Evolutionary conservation across 2,888 invertebrate genomes (phyloP).

Genomic region (Encarsia formosa): DNA sequence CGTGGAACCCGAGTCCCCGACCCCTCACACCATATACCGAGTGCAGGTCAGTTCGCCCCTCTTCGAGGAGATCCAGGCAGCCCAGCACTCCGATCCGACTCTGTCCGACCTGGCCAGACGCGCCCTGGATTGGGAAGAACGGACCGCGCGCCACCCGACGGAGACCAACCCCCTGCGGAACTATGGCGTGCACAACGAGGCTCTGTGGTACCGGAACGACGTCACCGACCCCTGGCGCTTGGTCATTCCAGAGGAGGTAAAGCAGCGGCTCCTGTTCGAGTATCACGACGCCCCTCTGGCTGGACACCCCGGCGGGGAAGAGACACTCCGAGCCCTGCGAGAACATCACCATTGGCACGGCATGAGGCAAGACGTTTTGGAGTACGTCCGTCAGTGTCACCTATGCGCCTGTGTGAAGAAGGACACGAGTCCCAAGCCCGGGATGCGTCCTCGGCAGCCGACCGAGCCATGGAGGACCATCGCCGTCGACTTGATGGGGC

Average conservation of each 20-base stretch:
- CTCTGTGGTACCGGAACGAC: too few relatives aligned
- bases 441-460: slow-evolving; percentile 6
- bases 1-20: neutral
- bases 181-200: too few relatives aligned
- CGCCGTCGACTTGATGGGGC: slow-evolving; percentile 28
- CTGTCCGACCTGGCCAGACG: too few relatives aligned
- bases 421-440: too few relatives aligned
- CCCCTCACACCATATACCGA: neutral
- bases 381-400: slow-evolving; percentile 23
- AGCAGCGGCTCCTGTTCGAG: too few relatives aligned
- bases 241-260: too few relatives aligned
- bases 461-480: slow-evolving; percentile 16
- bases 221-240: too few relatives aligned
- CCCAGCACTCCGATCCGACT: neutral
- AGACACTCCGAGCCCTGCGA: slow-evolving; percentile 23
- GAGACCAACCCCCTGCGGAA: neutral
- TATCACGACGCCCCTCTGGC: too few relatives aligned
- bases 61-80: too few relatives aligned
- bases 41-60: neutral
- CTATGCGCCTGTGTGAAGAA: too few relatives aligned
- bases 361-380: slow-evolving; percentile 4
- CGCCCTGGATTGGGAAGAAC: neutral
- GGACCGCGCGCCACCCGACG: neutral
- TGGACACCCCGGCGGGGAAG: too few relatives aligned
- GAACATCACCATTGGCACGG: slow-evolving; percentile 19